Evolutionary conservation across 2,888 invertebrate species (phyloP).

Genomic region (Halictus ligatus): DNA sequence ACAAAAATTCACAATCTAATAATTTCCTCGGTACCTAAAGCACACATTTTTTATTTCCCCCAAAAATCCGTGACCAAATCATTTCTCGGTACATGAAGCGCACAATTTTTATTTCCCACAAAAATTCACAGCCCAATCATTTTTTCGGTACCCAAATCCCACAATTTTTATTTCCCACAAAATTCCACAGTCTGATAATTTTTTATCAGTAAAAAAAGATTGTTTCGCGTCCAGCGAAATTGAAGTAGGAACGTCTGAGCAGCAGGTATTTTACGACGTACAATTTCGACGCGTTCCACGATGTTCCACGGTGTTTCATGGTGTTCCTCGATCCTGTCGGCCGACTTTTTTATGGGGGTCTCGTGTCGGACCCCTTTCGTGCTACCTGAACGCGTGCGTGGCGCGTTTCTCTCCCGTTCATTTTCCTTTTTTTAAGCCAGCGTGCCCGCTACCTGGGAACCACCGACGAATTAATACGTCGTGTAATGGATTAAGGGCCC

Average conservation of each 20-base stretch:
- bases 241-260: conserved; percentile 33
- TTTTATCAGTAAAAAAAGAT: neutral
- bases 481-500: conserved; percentile 75
- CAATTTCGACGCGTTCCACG: conserved; percentile 57
- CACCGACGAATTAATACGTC: conserved; percentile 78
- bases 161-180: neutral
- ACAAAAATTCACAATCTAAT: too few species aligned
- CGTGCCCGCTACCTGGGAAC: conserved; percentile 70
- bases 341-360: conserved; percentile 64
- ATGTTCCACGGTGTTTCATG: neutral
- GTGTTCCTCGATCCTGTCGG: neutral
- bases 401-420: conserved; percentile 68
- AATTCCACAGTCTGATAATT: neutral
- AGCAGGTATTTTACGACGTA: conserved; percentile 65
- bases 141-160: neutral
- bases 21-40: too few species aligned
- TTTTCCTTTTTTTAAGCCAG: conserved; percentile 53
- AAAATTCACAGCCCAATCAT: neutral
- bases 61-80: too few species aligned
- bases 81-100: too few species aligned
- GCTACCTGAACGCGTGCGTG: conserved; percentile 81
- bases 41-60: too few species aligned
- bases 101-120: neutral
- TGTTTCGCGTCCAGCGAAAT: neutral
- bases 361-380: conserved; percentile 74